These are phyloP conservation scores for Zonotrichia leucophrys DNA, from an alignment of 2,113 vertebrate species.

Conservation along the genomic window DNA sequence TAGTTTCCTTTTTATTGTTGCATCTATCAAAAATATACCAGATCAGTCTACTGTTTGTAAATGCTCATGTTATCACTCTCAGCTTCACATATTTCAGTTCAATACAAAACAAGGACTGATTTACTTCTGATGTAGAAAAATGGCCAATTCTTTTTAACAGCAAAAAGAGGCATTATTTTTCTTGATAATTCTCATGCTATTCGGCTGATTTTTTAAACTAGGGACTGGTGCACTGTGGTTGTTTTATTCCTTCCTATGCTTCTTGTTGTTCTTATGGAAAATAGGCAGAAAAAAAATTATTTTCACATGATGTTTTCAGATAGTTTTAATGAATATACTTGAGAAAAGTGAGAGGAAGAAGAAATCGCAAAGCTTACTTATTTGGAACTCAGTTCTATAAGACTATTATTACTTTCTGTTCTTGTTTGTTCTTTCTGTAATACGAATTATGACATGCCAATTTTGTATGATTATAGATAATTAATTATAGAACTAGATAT, in stretches of 20 bases:
- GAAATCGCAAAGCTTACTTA: not conserved
- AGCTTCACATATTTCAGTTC: not conserved
- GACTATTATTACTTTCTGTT: constrained; percentile 54
- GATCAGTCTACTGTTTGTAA: not conserved
- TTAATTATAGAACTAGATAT: constrained; percentile 61
- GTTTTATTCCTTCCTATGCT: not conserved
- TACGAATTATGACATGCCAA: constrained; percentile 57
- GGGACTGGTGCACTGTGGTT: not conserved
- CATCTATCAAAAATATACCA: not conserved
- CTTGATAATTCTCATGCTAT: not conserved
- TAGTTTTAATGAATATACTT: constrained; percentile 31
- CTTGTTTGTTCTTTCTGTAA: constrained; percentile 48
- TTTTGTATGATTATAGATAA: constrained; percentile 50
- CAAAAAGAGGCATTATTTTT: not conserved
- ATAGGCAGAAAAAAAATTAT: constrained; percentile 31
- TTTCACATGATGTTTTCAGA: constrained; percentile 41
- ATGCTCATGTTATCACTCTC: not conserved
- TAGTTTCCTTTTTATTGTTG: not conserved
- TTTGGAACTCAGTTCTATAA: constrained; percentile 40
- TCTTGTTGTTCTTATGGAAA: not conserved
- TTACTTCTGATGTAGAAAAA: not conserved
- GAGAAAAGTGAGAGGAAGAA: constrained; percentile 22
- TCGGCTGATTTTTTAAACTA: not conserved
- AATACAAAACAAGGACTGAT: not conserved
- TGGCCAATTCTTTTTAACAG: not conserved